These are phyloP conservation scores for Xerus inauris DNA, from an alignment of 2,113 vertebrate species.

Conservation along the genomic window DNA sequence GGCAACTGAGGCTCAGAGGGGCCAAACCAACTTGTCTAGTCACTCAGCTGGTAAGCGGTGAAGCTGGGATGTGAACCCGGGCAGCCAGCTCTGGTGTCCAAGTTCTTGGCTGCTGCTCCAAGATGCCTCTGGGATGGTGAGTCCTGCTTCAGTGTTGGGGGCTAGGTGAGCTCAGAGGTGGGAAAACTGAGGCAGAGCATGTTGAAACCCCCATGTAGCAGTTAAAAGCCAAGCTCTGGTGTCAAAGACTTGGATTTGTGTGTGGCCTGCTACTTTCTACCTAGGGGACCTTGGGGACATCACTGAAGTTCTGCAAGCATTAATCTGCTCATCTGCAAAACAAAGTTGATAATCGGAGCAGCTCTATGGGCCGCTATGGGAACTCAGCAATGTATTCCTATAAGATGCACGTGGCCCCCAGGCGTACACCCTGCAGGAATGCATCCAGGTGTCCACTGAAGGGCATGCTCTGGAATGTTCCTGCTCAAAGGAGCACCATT, in stretches of 20 bases:
- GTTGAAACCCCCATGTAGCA: rapidly evolving
- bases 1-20: neutral
- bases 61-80: neutral
- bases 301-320: neutral
- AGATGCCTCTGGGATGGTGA: too few relatives aligned
- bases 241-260: neutral
- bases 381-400: neutral
- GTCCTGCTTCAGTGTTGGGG: neutral
- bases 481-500: rapidly evolving
- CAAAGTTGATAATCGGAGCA: neutral
- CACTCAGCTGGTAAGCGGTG: neutral
- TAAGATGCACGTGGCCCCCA: neutral
- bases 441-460: neutral
- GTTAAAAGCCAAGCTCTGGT: neutral
- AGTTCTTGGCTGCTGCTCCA: rapidly evolving
- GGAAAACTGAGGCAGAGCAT: neutral
- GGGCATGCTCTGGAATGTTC: rapidly evolving
- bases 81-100: neutral
- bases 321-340: neutral
- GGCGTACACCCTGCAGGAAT: rapidly evolving
- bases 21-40: too few relatives aligned
- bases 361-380: neutral
- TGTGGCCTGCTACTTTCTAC: neutral
- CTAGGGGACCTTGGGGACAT: neutral
- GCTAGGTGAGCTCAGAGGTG: neutral